These are phyloP conservation scores for Spilosoma lubricipeda DNA, from an alignment of 2,888 invertebrate species.

Conservation along the genomic window DNA sequence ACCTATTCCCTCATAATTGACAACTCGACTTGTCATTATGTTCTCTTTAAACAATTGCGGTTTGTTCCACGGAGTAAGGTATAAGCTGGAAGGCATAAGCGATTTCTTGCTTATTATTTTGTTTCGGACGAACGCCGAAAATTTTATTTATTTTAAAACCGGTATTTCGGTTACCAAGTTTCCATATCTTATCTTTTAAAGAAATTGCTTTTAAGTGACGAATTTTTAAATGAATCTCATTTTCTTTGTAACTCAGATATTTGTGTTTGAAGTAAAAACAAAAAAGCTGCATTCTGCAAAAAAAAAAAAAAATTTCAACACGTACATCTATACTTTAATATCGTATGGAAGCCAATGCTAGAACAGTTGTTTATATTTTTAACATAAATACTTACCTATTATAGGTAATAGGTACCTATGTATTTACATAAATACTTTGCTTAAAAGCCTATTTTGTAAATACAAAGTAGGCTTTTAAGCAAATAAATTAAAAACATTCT, in stretches of 20 bases:
- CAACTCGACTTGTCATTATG: constrained; percentile 82
- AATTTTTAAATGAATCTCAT: neutral
- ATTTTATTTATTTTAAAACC: neutral
- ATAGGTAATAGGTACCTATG: too few relatives aligned
- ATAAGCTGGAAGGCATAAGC: constrained; percentile 41
- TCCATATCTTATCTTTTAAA: neutral
- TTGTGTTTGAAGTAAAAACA: neutral
- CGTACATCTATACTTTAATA: neutral
- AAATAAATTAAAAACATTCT: neutral
- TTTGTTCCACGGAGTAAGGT: constrained; percentile 52
- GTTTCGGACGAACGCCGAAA: constrained; percentile 6
- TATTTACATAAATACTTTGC: too few relatives aligned
- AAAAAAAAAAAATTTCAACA: neutral
- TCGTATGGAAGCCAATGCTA: neutral
- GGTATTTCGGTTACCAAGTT: neutral
- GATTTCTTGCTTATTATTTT: constrained; percentile 36
- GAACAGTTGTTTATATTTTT: neutral
- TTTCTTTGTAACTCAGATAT: neutral
- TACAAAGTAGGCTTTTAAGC: too few relatives aligned
- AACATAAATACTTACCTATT: neutral
- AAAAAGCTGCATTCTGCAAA: neutral
- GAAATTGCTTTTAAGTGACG: neutral
- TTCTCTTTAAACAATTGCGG: constrained; percentile 77
- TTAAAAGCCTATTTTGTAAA: too few relatives aligned
- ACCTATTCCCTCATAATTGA: constrained; percentile 85